Evolutionary conservation across 1,140 invertebrate species (phyloP).

Genomic region (Coptotermes formosanus): DNA sequence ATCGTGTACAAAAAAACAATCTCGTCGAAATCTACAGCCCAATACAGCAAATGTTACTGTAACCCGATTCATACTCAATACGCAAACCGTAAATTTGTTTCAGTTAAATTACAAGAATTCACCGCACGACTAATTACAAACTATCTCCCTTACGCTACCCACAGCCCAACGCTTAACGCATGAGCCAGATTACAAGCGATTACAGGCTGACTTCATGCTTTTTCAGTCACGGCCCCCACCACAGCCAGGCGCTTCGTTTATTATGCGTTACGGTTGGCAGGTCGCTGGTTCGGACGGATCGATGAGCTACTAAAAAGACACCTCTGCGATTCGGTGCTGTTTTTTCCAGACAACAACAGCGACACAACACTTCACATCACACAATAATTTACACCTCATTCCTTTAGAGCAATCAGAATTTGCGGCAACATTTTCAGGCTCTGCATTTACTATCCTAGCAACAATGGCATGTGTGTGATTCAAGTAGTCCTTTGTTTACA

Average conservation of each 20-base stretch:
- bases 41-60: too few relatives aligned
- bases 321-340: neutral
- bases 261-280: slow-evolving; percentile 13
- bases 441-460: neutral
- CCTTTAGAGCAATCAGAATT: neutral
- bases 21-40: neutral
- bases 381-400: neutral
- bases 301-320: slow-evolving; percentile 5
- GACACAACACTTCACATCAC: neutral
- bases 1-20: neutral
- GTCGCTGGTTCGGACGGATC: slow-evolving; percentile 15
- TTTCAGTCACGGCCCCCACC: neutral
- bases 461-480: neutral
- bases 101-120: neutral
- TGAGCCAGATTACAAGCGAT: neutral
- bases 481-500: slow-evolving; percentile 16
- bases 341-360: neutral
- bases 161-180: neutral
- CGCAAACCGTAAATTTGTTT: neutral
- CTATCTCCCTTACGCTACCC: neutral
- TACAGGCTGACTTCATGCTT: neutral
- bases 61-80: too few relatives aligned
- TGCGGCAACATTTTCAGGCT: neutral
- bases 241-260: neutral
- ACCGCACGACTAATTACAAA: neutral